phyloP scores from a whole-genome alignment of 2,888 invertebrate genomes.

The Charanyca ferruginea region DNA sequence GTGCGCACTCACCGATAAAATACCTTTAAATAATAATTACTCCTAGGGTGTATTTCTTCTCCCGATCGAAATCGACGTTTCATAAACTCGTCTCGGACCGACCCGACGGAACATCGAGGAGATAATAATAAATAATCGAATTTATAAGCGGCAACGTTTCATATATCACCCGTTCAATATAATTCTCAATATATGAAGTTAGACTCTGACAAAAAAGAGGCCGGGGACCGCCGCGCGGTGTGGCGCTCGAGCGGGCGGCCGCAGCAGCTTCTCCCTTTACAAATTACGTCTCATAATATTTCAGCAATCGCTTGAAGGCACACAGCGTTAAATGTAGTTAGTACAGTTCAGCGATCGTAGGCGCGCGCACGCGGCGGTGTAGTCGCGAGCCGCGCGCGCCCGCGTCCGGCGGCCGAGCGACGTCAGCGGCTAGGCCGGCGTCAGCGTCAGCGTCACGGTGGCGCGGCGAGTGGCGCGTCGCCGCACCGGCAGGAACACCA shows the following conservation, averaged over 20 bases:
- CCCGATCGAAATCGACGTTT: slow-evolving; percentile 90
- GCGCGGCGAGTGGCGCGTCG: slow-evolving; percentile 96
- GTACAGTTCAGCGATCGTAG: slow-evolving; percentile 88
- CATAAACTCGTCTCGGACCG: slow-evolving; percentile 90
- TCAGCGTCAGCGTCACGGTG: slow-evolving; percentile 97
- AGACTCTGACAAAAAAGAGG: slow-evolving; percentile 86
- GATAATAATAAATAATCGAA: slow-evolving; percentile 89
- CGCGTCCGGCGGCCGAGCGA: slow-evolving; percentile 93
- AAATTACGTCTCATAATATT: slow-evolving; percentile 89
- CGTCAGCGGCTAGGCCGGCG: slow-evolving; percentile 94
- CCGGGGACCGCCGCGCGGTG: slow-evolving; percentile 85
- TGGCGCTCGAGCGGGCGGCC: slow-evolving; percentile 83
- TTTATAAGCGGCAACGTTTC: slow-evolving; percentile 90
- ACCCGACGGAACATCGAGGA: slow-evolving; percentile 89
- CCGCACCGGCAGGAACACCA: slow-evolving; percentile 98
- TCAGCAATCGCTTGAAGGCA: slow-evolving; percentile 96
- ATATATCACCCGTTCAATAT: slow-evolving; percentile 91
- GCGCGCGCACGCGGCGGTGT: slow-evolving; percentile 82
- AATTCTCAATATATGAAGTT: slow-evolving; percentile 91
- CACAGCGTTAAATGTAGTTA: slow-evolving; percentile 94
- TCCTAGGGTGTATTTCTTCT: slow-evolving; percentile 90
- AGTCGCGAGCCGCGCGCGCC: slow-evolving; percentile 77
- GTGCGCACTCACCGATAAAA: slow-evolving; percentile 84
- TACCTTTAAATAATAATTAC: slow-evolving; percentile 89
- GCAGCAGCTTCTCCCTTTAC: slow-evolving; percentile 87